These are phyloP conservation scores for Arctocebus calabarensis DNA, from an alignment of 2,797 vertebrate genomes.

Conservation along the genomic window DNA sequence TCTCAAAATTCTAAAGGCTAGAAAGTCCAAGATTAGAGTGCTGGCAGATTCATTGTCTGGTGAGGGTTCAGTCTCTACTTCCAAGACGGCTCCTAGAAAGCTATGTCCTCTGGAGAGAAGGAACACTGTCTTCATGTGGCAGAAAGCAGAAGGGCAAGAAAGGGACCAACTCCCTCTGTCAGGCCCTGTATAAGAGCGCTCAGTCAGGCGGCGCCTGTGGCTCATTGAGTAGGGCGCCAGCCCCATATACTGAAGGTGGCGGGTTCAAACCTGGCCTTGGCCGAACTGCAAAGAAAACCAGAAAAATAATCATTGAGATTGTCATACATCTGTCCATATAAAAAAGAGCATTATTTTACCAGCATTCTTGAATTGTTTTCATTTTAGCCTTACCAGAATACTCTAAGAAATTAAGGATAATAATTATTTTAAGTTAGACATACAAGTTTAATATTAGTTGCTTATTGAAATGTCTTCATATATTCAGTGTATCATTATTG, in stretches of 20 bases:
- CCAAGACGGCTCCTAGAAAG: not conserved
- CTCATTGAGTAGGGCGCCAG: too few relatives aligned
- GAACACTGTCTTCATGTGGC: not conserved
- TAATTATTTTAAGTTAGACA: constrained; percentile 29
- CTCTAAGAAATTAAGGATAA: not conserved
- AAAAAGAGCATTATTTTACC: not conserved
- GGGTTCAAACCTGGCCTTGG: too few relatives aligned
- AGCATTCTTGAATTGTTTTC: constrained; percentile 18
- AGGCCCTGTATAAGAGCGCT: not conserved
- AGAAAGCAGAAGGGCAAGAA: not conserved
- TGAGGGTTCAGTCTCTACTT: not conserved
- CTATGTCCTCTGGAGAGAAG: too few relatives aligned
- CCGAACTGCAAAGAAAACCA: too few relatives aligned
- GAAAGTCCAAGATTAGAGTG: not conserved
- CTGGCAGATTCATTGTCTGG: not conserved
- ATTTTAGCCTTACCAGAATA: constrained; percentile 41
- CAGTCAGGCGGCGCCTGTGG: too few relatives aligned
- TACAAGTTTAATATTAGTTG: not conserved
- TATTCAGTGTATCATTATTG: constrained; percentile 28
- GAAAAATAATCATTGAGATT: constrained; percentile 20
- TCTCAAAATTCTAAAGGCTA: not conserved
- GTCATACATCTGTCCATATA: not conserved
- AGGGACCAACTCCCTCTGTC: not conserved
- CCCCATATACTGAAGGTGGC: too few relatives aligned
- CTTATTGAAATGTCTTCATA: not conserved